Conservation (phyloP, 2,113 vertebrate species). For the Pyrgilauda ruficollis region DNA sequence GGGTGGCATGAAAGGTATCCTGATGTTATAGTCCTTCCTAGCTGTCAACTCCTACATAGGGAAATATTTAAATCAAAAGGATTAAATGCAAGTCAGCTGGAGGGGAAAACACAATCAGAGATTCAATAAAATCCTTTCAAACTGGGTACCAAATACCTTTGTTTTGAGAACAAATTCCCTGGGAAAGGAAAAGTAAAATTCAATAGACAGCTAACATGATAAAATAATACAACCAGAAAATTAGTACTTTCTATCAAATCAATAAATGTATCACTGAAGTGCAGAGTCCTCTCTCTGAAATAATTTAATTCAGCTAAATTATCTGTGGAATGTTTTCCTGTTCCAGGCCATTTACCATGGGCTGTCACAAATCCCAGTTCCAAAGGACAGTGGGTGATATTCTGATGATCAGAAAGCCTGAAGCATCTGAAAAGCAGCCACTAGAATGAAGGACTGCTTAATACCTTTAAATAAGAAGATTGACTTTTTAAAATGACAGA, state of each 20-base stretch:
- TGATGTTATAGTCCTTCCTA: background rate
- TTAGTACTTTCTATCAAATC: slow-evolving; percentile 13
- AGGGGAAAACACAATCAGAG: background rate
- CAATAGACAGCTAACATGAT: background rate
- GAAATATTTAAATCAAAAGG: background rate
- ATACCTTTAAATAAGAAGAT: background rate
- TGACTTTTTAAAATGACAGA: slow-evolving; percentile 25
- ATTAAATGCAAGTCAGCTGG: background rate
- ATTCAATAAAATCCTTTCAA: background rate
- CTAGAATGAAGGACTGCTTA: background rate
- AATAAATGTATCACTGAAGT: background rate
- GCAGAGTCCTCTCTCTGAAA: background rate
- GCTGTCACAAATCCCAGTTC: background rate
- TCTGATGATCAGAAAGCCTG: slow-evolving; percentile 9
- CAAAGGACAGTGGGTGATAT: background rate
- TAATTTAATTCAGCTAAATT: slow-evolving; percentile 16
- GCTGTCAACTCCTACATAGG: background rate
- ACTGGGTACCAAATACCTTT: background rate
- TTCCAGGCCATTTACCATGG: slow-evolving; percentile 18
- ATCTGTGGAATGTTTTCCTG: background rate
- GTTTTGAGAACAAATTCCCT: slow-evolving; percentile 10
- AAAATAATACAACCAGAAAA: slow-evolving; percentile 46
- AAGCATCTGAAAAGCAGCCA: slow-evolving; percentile 16
- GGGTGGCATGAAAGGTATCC: background rate
- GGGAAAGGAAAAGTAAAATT: slow-evolving; percentile 11